Percentiles rank a stretch among this genome's conserved stretches.
Evolutionary conservation across 2,797 vertebrate species (phyloP).

Genomic region (Enteromius thamalakanensis): DNA sequence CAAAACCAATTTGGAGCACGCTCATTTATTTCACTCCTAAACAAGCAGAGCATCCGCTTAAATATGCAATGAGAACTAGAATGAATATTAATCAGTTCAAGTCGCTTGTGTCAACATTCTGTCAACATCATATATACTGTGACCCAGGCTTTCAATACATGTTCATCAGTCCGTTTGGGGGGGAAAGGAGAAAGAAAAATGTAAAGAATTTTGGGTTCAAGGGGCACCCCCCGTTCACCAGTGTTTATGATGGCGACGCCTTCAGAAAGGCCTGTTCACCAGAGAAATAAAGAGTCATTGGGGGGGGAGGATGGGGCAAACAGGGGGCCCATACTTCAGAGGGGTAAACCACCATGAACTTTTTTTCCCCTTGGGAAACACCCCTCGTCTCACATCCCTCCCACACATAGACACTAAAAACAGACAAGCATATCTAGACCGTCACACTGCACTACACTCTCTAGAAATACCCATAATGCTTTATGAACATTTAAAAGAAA

Average conservation of each 20-base stretch:
- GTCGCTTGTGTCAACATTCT: not conserved
- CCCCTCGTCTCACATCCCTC: constrained; percentile 17
- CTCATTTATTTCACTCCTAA: constrained; percentile 22
- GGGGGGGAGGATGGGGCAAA: constrained; percentile 6
- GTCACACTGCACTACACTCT: not conserved
- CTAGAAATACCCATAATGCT: not conserved
- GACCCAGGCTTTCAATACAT: constrained; percentile 12
- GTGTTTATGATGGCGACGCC: constrained; percentile 59
- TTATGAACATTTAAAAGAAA: constrained; percentile 5
- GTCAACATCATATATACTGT: not conserved
- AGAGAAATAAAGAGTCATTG: constrained; percentile 52
- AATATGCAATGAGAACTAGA: constrained; percentile 13
- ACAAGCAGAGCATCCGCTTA: not conserved
- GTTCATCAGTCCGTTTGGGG: constrained; percentile 1
- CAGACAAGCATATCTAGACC: not conserved
- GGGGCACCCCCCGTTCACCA: constrained; percentile 51
- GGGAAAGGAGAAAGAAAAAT: constrained; percentile 61
- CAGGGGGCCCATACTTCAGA: constrained; percentile 53
- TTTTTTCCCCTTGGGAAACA: constrained; percentile 39
- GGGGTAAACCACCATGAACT: constrained; percentile 39
- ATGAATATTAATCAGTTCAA: not conserved
- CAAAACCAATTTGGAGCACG: constrained; percentile 18
- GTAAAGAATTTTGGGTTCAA: constrained; percentile 69
- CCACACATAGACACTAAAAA: not conserved
- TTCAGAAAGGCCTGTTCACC: constrained; percentile 48